phyloP scores from a whole-genome alignment of 2,113 vertebrate genomes.

The Thamnaconus septentrionalis region DNA sequence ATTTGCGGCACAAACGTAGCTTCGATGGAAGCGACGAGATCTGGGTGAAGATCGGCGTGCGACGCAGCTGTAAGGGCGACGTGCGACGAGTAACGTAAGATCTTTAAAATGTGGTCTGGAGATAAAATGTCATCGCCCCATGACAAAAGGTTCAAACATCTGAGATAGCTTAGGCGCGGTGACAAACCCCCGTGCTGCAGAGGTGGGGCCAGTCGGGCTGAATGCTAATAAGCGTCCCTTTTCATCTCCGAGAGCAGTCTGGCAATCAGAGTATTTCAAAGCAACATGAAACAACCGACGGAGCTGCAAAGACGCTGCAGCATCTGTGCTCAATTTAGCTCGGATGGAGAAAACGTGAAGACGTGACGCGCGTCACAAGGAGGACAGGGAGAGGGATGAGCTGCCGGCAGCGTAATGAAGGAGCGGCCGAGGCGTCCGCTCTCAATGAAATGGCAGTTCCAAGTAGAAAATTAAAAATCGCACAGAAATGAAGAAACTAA shows the following conservation, averaged over 20 bases:
- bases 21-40: neutral
- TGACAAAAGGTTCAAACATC: slow-evolving; percentile 42
- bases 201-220: slow-evolving; percentile 12
- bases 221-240: slow-evolving; percentile 59
- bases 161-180: slow-evolving; percentile 33
- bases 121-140: slow-evolving; percentile 36
- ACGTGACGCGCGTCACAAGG: slow-evolving; percentile 14
- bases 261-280: slow-evolving; percentile 56
- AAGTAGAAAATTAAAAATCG: too few species aligned
- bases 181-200: slow-evolving; percentile 5
- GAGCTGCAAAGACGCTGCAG: slow-evolving; percentile 20
- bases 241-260: slow-evolving; percentile 57
- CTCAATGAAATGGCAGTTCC: neutral
- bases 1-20: too few species aligned
- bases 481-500: neutral
- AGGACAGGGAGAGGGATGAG: slow-evolving; percentile 9
- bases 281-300: slow-evolving; percentile 37
- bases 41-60: neutral
- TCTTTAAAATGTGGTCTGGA: neutral
- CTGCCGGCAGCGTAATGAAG: neutral
- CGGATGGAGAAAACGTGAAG: slow-evolving; percentile 21
- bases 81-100: neutral
- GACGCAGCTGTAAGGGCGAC: neutral
- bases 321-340: slow-evolving; percentile 62
- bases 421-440: neutral